These are phyloP conservation scores for Galagoides demidoff DNA, from an alignment of 2,797 vertebrate species.

Conservation along the genomic window DNA sequence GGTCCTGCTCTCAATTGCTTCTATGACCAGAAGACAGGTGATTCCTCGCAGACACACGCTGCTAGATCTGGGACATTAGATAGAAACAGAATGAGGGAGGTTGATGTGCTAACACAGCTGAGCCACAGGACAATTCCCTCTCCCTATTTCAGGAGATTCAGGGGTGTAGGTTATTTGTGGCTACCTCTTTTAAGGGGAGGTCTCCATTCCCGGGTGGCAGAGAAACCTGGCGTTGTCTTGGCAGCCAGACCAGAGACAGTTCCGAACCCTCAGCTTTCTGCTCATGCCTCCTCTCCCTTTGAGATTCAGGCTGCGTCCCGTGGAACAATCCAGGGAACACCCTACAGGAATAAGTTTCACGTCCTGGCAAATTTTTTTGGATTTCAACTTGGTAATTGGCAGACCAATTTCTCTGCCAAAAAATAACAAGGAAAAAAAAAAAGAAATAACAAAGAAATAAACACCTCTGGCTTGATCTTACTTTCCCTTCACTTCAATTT, in stretches of 20 bases:
- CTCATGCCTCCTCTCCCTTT: background rate
- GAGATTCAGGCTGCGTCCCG: background rate
- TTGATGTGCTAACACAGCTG: background rate
- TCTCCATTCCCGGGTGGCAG: too few relatives aligned
- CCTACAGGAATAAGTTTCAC: background rate
- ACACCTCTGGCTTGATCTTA: background rate
- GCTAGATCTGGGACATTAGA: background rate
- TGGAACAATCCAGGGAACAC: background rate
- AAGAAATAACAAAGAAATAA: constrained; percentile 40
- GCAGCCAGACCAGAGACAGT: background rate
- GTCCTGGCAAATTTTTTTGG: background rate
- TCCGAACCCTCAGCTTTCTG: background rate
- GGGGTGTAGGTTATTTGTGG: too few relatives aligned
- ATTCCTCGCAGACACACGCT: background rate
- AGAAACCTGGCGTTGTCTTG: background rate
- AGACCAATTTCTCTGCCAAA: constrained; percentile 26
- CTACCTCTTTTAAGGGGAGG: background rate
- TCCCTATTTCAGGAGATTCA: too few relatives aligned
- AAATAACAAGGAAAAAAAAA: constrained; percentile 31
- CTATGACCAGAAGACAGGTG: background rate
- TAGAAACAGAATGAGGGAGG: background rate
- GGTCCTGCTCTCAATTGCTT: background rate
- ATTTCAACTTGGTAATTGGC: constrained; percentile 6
- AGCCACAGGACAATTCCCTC: background rate
- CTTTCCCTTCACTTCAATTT: background rate